Base-by-base conservation (phyloP, 2,888 invertebrate genomes). In the Piscicola geometra region DNA sequence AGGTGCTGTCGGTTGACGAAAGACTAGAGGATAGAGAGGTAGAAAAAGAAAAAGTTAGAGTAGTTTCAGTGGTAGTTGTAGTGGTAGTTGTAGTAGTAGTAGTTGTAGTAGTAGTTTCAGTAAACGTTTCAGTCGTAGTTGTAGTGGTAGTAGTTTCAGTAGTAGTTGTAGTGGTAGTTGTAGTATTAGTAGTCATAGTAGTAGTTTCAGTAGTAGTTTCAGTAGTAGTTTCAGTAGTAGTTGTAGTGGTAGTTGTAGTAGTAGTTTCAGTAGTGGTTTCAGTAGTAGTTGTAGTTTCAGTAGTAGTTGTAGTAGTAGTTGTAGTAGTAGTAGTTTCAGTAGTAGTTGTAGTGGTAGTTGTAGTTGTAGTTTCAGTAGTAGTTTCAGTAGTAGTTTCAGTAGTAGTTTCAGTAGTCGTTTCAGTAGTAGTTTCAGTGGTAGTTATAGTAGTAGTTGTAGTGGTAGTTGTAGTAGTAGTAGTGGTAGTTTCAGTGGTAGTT, bases 201-300 rank as follows among this genome's bases (percentile, higher is more conserved):
- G 74, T 73, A 73, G 74, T 73, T 72, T 15, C 71, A 73, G 74
- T 73, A 73, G 74, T 73, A 73, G 74, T 73, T 72, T 28, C 71
- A 73, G 74, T 73, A 73, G 74, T 73, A 73, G 74, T 73, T 72
- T 71, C 71, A 73, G 74, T 73, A 73, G 74, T 73, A 73, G 74
- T 68, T 72, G 74, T 73, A 73, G 66, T 68, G 71, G 71, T 33
- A 70, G 74, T 33, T 18, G 74, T 35, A 30, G 32, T 12, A 69
- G 36, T 32, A 69, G 35, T 32, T 76, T 83, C 83, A 3, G 81
- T 64, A 64, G 64, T 30, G 21, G 64, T 30, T 12, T 5, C 21
- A 64, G 64, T 30, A 64, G 64, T 30, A 64, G 64, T 30, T 12
- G 64, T 30, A 64, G 64, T 30, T 12, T 5, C 21, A 64, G 64